Percentiles rank a stretch among this genome's conserved stretches.
These are phyloP conservation scores for Siniperca scherzeri DNA, from an alignment of 2,797 vertebrate species.

Conservation along the genomic window DNA sequence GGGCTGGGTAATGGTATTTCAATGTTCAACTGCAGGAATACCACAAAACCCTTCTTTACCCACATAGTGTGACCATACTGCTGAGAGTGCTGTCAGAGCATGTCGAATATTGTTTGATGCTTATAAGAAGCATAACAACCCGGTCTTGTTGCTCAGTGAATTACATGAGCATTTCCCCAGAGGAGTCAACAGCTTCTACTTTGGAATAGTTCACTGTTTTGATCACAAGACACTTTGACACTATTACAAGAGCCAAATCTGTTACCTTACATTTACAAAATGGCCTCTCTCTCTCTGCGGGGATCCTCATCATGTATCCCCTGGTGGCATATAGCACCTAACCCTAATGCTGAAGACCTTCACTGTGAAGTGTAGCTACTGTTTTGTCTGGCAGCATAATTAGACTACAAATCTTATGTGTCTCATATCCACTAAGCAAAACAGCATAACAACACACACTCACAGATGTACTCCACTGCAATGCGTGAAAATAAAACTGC, in stretches of 20 bases:
- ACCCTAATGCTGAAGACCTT: not conserved
- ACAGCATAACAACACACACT: not conserved
- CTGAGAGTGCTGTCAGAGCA: not conserved
- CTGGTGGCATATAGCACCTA: not conserved
- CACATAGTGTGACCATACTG: not conserved
- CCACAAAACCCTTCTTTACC: not conserved
- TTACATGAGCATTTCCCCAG: not conserved
- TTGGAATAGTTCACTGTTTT: not conserved
- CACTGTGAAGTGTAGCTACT: no score
- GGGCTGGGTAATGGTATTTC: not conserved
- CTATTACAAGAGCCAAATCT: not conserved
- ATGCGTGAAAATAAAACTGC: not conserved
- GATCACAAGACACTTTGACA: not conserved
- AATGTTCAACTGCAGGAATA: not conserved
- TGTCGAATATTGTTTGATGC: not conserved
- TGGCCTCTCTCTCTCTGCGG: not conserved
- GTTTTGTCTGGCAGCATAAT: no score
- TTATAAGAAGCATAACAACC: no score
- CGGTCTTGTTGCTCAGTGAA: not conserved
- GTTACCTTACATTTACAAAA: not conserved
- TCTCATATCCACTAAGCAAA: not conserved
- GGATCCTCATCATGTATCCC: not conserved
- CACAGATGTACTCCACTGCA: not conserved
- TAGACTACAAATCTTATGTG: not conserved
- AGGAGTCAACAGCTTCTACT: not conserved